Evolutionary conservation across 1,140 invertebrate genomes (phyloP), one percentile per base, ranked within the genome.

Genomic region (Trichonephila inaurata): DNA sequence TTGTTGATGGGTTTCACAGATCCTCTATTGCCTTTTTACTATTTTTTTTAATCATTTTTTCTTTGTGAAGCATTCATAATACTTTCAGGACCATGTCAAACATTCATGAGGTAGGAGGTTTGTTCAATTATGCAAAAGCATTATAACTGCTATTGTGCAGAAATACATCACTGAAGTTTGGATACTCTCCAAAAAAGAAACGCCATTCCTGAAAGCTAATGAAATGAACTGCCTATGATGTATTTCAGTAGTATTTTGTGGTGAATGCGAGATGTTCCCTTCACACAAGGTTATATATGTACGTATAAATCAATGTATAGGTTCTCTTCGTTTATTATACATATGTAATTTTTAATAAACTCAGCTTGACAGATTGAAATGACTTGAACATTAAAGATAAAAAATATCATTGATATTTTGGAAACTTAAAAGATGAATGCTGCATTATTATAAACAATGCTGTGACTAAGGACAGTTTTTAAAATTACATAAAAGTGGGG

Each of bases 91-190:
- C 62, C 64, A 92, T 86, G 91, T 86, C 83, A 92, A 92, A 92
- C 81, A 92, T 92, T 92, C 91, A 92, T 92, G 61, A 86, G 64
- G 44, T 44, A 82, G 91, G 44, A 77, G 58, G 89, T 66, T 83
- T n/a, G 16, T 86, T 92, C 91, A 92, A 92, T 92, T 92, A 92
- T 92, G 91, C 91, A 92, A 64, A 83, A 86, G 91, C 82, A 69
- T 92, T 86, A 85, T 77, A 51, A 77, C 18, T 66, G 51, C 77
- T 21, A 28, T 44, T 44, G 61, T 64, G 44, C 33, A 66, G 69
- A 81, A 81, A 28, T 77, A 90, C 72, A 83, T 83, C 89, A 90
- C 89, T 81, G 81, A 90, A 81, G 58, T 60, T 66, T 83, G 82
- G 82, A 60, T 28, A 21, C 44, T 58, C 82, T 83, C 82, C 82